A percentile compares a stretch with the other conserved stretches of the same genome.
Evolutionary conservation across 2,113 vertebrate species (phyloP).

Genomic region (Panthera tigris): DNA sequence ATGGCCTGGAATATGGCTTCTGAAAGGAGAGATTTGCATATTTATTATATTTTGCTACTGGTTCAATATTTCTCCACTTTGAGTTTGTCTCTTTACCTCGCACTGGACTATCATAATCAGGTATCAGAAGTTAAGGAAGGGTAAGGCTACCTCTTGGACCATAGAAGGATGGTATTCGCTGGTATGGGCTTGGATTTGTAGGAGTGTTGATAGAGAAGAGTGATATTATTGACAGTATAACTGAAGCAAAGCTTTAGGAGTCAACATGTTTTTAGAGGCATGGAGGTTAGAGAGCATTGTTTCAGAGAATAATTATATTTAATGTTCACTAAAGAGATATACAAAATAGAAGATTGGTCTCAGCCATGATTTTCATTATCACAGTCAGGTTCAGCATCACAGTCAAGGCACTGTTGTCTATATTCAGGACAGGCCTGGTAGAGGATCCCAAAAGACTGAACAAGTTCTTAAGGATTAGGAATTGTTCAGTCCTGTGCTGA

Average conservation of each 20-base stretch:
- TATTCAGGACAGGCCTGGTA: neutral
- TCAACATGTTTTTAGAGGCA: neutral
- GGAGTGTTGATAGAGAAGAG: neutral
- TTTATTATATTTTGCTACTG: constrained; percentile 61
- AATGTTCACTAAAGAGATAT: neutral
- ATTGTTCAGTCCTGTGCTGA: neutral
- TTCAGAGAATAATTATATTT: neutral
- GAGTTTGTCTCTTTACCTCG: constrained; percentile 43
- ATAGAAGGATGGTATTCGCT: neutral
- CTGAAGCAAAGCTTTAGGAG: neutral
- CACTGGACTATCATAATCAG: constrained; percentile 19
- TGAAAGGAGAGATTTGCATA: constrained; percentile 71
- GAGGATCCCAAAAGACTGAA: neutral
- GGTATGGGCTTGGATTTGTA: neutral
- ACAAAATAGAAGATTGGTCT: neutral
- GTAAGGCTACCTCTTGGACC: neutral
- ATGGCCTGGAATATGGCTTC: constrained; percentile 50
- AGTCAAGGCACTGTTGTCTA: neutral
- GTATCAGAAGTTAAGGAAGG: constrained; percentile 50
- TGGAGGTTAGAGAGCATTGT: neutral
- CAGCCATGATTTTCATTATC: neutral
- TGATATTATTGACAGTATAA: neutral
- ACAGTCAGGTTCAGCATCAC: neutral
- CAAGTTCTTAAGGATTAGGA: neutral
- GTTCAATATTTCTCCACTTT: constrained; percentile 61